Evolutionary conservation across 2,888 invertebrate species (phyloP).

Genomic region (Deilephila porcellus): DNA sequence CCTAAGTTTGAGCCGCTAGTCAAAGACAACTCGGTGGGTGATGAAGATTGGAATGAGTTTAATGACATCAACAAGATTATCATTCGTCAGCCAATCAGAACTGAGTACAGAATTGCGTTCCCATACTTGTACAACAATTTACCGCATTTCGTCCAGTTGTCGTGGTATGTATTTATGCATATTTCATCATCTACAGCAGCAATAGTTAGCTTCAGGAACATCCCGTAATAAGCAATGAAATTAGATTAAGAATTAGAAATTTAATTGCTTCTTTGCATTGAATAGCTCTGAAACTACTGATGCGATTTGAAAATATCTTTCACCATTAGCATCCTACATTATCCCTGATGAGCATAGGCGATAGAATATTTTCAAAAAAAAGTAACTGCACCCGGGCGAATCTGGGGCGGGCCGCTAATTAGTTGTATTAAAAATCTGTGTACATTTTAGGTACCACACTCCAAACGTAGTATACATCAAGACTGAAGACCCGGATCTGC

Average conservation of each 20-base stretch:
- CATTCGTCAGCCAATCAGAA: constrained; percentile 98
- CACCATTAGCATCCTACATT: too few relatives aligned
- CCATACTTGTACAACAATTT: constrained; percentile 99
- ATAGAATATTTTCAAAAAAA: too few relatives aligned
- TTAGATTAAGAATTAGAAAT: too few relatives aligned
- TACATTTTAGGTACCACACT: constrained; percentile 94
- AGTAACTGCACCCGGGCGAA: too few relatives aligned
- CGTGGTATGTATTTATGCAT: constrained; percentile 90
- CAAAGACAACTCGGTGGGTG: constrained; percentile 98
- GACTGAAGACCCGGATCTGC: constrained; percentile 99
- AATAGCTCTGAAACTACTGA: too few relatives aligned
- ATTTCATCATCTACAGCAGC: constrained; percentile 6
- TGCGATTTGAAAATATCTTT: too few relatives aligned
- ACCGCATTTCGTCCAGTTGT: constrained; percentile 98
- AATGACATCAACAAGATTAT: constrained; percentile 99
- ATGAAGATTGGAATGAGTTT: constrained; percentile 99
- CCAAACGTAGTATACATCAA: constrained; percentile 99
- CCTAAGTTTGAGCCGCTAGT: constrained; percentile 99
- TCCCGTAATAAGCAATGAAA: too few relatives aligned
- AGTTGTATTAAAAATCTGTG: background rate
- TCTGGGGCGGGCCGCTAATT: too few relatives aligned
- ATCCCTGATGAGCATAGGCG: too few relatives aligned
- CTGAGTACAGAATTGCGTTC: constrained; percentile 99
- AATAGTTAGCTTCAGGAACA: background rate
- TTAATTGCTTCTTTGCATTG: too few relatives aligned